Percentiles rank a stretch among this genome's conserved stretches.
phyloP scores from a whole-genome alignment of 2,113 vertebrate genomes.

The Alces alces region DNA sequence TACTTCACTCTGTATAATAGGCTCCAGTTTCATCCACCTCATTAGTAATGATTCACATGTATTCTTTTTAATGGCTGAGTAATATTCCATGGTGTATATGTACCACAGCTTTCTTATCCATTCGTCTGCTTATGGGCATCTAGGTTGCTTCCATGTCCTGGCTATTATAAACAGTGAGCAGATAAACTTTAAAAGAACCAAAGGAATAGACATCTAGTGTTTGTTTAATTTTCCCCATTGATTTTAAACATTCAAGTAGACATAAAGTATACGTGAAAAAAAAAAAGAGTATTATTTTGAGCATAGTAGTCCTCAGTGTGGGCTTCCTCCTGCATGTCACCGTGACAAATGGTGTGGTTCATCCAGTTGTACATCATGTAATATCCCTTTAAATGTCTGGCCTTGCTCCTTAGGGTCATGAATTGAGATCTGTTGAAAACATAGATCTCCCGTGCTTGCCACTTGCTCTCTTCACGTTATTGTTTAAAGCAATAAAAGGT shows the following conservation, averaged over 20 bases:
- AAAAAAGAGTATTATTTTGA: background rate
- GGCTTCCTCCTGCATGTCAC: accelerated
- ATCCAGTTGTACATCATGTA: accelerated
- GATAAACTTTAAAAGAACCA: background rate
- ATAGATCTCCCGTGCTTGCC: background rate
- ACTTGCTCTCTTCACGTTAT: background rate
- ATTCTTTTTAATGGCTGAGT: too few species aligned
- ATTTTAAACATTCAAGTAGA: background rate
- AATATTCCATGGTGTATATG: too few species aligned
- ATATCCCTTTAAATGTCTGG: background rate
- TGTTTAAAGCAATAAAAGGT: background rate
- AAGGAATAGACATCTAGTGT: background rate
- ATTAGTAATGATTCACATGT: too few species aligned
- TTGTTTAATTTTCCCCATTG: background rate
- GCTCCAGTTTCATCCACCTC: too few species aligned
- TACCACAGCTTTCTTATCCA: too few species aligned
- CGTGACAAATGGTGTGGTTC: background rate
- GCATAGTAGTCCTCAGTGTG: accelerated
- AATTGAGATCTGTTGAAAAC: background rate
- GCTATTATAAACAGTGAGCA: background rate
- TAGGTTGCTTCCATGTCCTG: too few species aligned
- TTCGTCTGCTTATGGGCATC: too few species aligned
- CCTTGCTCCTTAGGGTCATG: background rate
- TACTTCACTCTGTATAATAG: too few species aligned
- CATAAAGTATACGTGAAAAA: background rate